Evolutionary conservation across 2,797 vertebrate genomes (phyloP).

Genomic region (Enteromius radiatus): DNA sequence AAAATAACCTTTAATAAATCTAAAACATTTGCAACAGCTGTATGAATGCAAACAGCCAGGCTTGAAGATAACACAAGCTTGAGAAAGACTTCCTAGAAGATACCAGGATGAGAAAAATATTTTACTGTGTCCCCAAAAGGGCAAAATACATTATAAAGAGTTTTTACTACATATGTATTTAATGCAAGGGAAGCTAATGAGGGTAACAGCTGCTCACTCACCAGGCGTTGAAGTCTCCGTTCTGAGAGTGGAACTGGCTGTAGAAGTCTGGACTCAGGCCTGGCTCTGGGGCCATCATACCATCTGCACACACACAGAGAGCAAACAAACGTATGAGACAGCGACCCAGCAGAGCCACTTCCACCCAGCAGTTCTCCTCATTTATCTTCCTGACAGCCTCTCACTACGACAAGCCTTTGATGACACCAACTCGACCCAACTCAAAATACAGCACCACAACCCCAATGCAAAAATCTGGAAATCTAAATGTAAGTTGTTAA

Average conservation of each 20-base stretch:
- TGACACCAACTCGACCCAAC: slow-evolving; percentile 15
- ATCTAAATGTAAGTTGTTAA: slow-evolving; percentile 13
- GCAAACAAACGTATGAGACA: slow-evolving; percentile 47
- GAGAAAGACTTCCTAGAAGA: background rate
- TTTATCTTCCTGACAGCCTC: slow-evolving; percentile 54
- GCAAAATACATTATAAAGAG: background rate
- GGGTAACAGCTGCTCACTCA: slow-evolving; percentile 69
- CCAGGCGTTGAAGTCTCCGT: slow-evolving; percentile 81
- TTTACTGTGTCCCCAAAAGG: background rate
- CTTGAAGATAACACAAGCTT: background rate
- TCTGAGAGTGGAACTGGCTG: slow-evolving; percentile 86
- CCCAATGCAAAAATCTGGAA: slow-evolving; percentile 17
- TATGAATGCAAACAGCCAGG: background rate
- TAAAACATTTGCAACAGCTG: background rate
- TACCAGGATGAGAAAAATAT: background rate
- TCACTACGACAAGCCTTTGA: slow-evolving; percentile 42
- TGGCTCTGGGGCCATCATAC: slow-evolving; percentile 86
- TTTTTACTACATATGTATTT: background rate
- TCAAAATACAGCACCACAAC: slow-evolving; percentile 20
- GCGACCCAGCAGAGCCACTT: slow-evolving; percentile 38
- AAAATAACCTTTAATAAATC: background rate
- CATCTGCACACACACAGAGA: slow-evolving; percentile 76
- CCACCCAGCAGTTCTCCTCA: slow-evolving; percentile 45
- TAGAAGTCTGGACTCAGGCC: slow-evolving; percentile 90
- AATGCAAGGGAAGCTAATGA: background rate